A percentile compares a stretch with the other conserved stretches of the same genome.
Conservation (phyloP, 2,888 invertebrate species). For the Flexamia atlantica region DNA sequence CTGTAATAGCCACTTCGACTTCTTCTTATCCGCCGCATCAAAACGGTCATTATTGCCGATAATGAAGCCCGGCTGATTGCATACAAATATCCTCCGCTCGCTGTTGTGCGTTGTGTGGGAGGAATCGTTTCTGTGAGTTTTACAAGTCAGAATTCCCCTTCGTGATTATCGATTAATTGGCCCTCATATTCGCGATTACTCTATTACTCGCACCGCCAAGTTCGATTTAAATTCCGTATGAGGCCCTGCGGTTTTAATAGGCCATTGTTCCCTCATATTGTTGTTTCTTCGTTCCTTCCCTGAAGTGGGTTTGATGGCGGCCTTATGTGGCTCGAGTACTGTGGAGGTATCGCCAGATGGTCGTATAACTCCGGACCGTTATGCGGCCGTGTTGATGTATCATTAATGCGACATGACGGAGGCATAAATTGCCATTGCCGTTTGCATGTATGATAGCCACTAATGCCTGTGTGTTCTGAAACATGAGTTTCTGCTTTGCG, state of each 20-base stretch:
- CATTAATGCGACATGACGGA: conserved; percentile 10
- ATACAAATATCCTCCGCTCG: conserved; percentile 53
- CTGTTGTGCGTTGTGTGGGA: conserved; percentile 4
- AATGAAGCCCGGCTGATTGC: conserved; percentile 50
- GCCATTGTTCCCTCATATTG: conserved; percentile 9
- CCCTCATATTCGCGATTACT: conserved; percentile 6
- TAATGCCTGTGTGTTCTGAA: neutral
- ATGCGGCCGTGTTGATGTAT: neutral
- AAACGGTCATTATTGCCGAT: conserved; percentile 55
- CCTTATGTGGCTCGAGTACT: neutral
- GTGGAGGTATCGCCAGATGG: neutral
- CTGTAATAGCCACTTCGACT: conserved; percentile 40
- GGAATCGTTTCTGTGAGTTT: conserved; percentile 36
- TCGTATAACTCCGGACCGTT: neutral
- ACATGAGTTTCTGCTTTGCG: neutral
- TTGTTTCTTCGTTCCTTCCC: neutral
- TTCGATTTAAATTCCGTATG: conserved; percentile 25
- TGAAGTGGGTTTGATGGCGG: neutral
- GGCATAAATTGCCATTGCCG: conserved; percentile 9
- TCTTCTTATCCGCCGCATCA: conserved; percentile 46
- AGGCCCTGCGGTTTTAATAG: neutral
- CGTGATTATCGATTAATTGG: conserved; percentile 31
- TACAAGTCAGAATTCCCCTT: neutral
- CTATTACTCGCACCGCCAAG: conserved; percentile 1
- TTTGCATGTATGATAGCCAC: conserved; percentile 7